phyloP scores from a whole-genome alignment of 1,140 invertebrate genomes.

The Heterodera schachtii region DNA sequence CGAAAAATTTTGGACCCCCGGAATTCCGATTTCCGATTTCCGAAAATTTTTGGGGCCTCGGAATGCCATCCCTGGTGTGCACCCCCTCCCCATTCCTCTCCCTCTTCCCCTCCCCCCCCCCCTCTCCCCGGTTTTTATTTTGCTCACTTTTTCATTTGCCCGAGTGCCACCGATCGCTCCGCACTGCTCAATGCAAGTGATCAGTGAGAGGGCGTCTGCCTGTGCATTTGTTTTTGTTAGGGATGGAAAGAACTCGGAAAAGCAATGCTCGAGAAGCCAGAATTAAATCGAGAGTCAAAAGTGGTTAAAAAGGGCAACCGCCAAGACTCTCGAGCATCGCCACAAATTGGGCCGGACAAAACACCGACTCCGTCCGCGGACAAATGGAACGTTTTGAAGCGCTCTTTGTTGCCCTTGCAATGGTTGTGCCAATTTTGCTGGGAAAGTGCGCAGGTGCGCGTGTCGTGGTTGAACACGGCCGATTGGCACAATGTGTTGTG shows the following conservation, averaged over 20 bases:
- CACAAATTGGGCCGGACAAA: background rate
- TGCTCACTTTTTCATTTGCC: background rate
- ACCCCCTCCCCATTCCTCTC: too few relatives aligned
- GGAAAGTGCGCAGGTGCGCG: slow-evolving; percentile 18
- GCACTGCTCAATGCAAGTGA: slow-evolving; percentile 22
- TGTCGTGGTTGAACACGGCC: slow-evolving; percentile 25
- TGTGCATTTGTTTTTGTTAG: background rate
- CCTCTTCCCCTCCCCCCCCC: too few relatives aligned
- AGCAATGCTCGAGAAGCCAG: too few relatives aligned
- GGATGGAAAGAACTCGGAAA: too few relatives aligned
- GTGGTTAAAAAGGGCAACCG: background rate
- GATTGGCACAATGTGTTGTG: slow-evolving; percentile 13
- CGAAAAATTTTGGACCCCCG: too few relatives aligned
- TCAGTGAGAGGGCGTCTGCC: slow-evolving; percentile 23
- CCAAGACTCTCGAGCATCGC: background rate
- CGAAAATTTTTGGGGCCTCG: too few relatives aligned
- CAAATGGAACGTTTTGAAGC: slow-evolving; percentile 27
- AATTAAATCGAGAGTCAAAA: background rate
- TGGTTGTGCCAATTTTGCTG: background rate
- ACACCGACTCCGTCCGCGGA: slow-evolving; percentile 15
- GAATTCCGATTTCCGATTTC: too few relatives aligned
- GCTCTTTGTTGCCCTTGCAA: slow-evolving; percentile 19
- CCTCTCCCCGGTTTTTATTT: too few relatives aligned
- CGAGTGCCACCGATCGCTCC: background rate
- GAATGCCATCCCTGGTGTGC: too few relatives aligned